Evolutionary conservation across 2,888 invertebrate genomes (phyloP), one percentile per base, ranked within the genome.

Genomic region (Microctonus hyperodae): DNA sequence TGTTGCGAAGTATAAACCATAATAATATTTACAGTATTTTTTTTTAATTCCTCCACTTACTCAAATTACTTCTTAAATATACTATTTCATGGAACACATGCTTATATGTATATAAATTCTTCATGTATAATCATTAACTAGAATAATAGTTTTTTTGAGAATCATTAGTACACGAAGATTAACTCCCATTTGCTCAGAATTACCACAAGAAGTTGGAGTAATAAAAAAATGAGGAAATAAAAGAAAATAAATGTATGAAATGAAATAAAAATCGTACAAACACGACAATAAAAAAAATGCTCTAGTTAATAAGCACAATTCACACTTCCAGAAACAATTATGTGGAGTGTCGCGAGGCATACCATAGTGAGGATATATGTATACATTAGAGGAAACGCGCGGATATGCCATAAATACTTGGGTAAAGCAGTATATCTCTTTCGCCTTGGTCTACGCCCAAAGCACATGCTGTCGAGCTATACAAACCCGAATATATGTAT

Each of bases 391-490:
- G 76, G 74, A 76, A 74, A 75, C 75, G 81, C 78, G 78, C 79
- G 80, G 79, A 83, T 82, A 82, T 77, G 80, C 83, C 83, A 81
- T 83, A 83, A 83, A 83, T 83, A 83, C 81, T 80, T 78, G 75
- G 68, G 73, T 77, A 76, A 76, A 72, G 79, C 79, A 78, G 82
- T 83, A 83, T 81, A 82, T 83, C 83, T 83, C 81, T 77, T 80
- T 81, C 81, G 79, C 75, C 76, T 78, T 77, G 79, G 77, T 79
- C 78, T 77, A 79, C 80, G 81, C 83, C 83, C 82, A 74, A 70
- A 81, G 82, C 83, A 83, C 83, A 81, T 83, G 83, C 83, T 79
- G 75, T 78, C 76, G 74, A 73, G 78, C 70, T 59, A 56, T 62
- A 35, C 70, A 63, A 66, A 64, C 58, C 51, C 51, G 62, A 16